These are phyloP conservation scores for Tachysurus vachellii DNA, from an alignment of 2,113 vertebrate species.

Conservation along the genomic window DNA sequence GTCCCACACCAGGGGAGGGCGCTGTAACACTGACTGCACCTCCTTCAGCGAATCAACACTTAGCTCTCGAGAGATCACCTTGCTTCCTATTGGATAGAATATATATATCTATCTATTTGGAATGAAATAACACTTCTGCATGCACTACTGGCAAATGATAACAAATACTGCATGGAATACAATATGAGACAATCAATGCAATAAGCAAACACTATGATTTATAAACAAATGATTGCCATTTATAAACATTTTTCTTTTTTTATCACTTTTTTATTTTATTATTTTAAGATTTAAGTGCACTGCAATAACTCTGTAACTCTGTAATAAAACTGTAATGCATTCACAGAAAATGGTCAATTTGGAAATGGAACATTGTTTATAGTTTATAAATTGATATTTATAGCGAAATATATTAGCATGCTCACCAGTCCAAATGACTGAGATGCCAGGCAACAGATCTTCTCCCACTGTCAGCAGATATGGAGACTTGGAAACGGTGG, in stretches of 20 bases:
- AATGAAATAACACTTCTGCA: background rate
- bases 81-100: slow-evolving; percentile 69
- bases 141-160: background rate
- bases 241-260: background rate
- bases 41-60: slow-evolving; percentile 72
- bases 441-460: slow-evolving; percentile 77
- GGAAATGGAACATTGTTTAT: background rate
- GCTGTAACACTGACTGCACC: slow-evolving; percentile 76
- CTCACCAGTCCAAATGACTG: slow-evolving; percentile 86
- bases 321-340: background rate
- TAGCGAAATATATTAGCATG: background rate
- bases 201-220: background rate
- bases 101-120: background rate
- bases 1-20: slow-evolving; percentile 81
- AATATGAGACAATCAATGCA: background rate
- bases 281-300: background rate
- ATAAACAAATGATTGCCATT: background rate
- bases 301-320: background rate
- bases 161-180: background rate
- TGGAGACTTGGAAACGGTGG: slow-evolving; percentile 77
- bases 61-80: slow-evolving; percentile 82
- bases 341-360: slow-evolving; percentile 1
- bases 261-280: background rate
- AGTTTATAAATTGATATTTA: background rate
- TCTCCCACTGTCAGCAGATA: slow-evolving; percentile 81